Base-by-base conservation (phyloP, 2,888 invertebrate genomes). In the Dicyrtomina minuta region DNA sequence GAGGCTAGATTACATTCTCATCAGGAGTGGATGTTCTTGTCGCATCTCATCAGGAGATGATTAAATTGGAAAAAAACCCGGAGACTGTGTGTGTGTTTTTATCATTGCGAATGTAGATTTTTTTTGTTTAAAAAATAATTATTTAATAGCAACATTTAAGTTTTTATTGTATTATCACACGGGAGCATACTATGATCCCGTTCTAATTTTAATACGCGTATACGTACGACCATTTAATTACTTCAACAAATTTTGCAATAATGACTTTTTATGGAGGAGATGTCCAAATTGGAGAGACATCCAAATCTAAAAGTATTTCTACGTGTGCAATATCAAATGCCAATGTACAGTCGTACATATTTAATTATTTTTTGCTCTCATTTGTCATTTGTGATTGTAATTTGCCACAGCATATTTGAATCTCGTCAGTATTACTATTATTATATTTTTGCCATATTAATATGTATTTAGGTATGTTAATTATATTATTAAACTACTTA, bases 11-110 rank as follows among this genome's bases (percentile, higher is more conserved):
- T 91, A 92, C 83, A 90, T 93, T 79, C 85, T 86, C 79, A 88
- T 93, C 72, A 86, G 92, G 70, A 90, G 90, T 77, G 93, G 93
- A 46, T 93, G 93, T 83, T 88, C 90, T 80, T 93, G 93, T 83
- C 89, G 90, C 81, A 86, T 92, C n/a, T 68, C 71, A 22, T 27
- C 41, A 10, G 26, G 24, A 17, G 20, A 44, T 26, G 39, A 58
- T 41, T 62, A 33, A 49, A 62, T 22, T 59, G 24, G 15, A 12
- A 55, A 55, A 55, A 17, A n/a, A 46, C 15, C 46, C 15, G n/a
- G 49, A 33, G 33, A 33, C n/a, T n/a, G n/a, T n/a, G n/a, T n/a
- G 10, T 43, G 8, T 12, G 43, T 8, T 43, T 43, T 46, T 46
- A 17, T 46, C 46, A 46, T 46, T 17, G 17, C 46, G 17, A 46